Conservation (phyloP, 2,113 vertebrate species). For the Catharus fuscescens region DNA sequence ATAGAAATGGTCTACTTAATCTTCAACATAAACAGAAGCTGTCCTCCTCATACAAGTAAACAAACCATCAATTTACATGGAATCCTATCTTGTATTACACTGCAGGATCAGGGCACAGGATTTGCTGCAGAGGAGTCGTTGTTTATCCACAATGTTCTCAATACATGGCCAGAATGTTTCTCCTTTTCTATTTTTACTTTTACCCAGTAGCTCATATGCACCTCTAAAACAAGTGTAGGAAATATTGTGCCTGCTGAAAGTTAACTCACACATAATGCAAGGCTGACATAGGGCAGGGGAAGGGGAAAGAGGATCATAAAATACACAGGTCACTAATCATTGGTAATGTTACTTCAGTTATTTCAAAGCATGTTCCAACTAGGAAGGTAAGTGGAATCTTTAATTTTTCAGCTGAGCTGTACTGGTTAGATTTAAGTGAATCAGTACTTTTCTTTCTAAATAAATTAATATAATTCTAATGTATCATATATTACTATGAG, state of each 20-base stretch:
- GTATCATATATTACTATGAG: background rate
- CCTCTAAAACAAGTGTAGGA: background rate
- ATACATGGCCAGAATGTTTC: background rate
- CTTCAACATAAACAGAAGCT: background rate
- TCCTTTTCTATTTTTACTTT: background rate
- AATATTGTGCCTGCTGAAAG: background rate
- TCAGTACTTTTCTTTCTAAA: background rate
- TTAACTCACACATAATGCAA: background rate
- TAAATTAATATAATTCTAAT: background rate
- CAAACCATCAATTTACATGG: background rate
- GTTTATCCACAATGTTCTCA: background rate
- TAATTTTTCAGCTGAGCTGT: background rate
- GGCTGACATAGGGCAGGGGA: background rate
- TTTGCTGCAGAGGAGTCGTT: background rate
- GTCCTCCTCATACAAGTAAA: background rate
- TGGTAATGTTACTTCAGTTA: background rate
- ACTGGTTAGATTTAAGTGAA: background rate
- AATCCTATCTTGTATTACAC: background rate
- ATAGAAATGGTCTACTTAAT: background rate
- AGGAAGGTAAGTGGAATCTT: background rate
- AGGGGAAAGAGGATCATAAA: background rate
- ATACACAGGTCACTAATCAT: background rate
- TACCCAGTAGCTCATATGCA: background rate
- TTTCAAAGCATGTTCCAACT: background rate
- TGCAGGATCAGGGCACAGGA: background rate